Conservation (phyloP, 2,113 vertebrate species). For the Arvicanthis niloticus region DNA sequence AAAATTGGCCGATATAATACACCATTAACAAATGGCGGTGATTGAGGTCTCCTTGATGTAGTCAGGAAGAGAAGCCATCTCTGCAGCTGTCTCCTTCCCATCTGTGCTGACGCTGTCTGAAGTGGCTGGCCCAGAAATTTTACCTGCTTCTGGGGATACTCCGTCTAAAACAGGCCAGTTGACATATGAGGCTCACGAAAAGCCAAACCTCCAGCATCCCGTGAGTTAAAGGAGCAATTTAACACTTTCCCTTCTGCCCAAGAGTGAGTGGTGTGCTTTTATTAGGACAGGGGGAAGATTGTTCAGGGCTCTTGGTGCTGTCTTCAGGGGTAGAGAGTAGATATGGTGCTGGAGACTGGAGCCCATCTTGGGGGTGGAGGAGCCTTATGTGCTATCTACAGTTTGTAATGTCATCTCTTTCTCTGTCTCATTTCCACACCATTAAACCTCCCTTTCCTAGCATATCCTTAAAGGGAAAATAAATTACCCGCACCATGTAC, state of each 20-base stretch:
- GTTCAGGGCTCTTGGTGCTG: not conserved
- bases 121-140: not conserved
- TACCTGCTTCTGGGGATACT: not conserved
- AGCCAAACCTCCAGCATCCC: not conserved
- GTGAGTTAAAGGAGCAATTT: not conserved
- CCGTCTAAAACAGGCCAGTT: not conserved
- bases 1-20: not conserved
- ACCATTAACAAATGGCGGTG: not conserved
- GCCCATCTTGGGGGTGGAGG: not conserved
- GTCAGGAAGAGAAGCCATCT: not conserved
- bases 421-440: conserved; percentile 60
- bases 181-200: not conserved
- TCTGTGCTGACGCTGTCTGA: not conserved
- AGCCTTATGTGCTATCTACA: not conserved
- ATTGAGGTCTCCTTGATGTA: not conserved
- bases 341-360: not conserved
- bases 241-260: not conserved
- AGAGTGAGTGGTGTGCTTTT: not conserved
- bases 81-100: not conserved
- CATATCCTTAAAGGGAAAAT: conserved; percentile 71
- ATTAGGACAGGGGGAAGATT: too few relatives aligned
- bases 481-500: conserved; percentile 52
- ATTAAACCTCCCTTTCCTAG: conserved; percentile 65
- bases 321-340: not conserved
- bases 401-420: not conserved